Evolutionary conservation across 1,140 invertebrate genomes (phyloP).

Genomic region (Tachypleus tridentatus): DNA sequence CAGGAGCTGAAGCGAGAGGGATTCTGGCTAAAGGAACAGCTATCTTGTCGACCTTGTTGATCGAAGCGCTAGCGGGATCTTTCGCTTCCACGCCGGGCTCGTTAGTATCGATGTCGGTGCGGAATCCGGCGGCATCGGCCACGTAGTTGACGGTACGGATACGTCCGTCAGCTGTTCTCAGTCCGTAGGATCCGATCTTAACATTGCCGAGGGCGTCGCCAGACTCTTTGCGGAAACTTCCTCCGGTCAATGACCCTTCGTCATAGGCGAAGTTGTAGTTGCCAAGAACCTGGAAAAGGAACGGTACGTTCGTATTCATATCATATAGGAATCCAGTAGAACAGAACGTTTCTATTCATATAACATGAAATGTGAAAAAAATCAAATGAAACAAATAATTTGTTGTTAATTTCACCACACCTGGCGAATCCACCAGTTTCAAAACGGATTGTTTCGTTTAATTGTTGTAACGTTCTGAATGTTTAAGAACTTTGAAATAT

Average conservation of each 20-base stretch:
- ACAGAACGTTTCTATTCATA: no score
- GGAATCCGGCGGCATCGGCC: slow-evolving; percentile 18
- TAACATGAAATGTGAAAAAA: no score
- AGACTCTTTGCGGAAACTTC: slow-evolving; percentile 14
- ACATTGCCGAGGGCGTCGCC: slow-evolving; percentile 11
- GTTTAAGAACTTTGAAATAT: no score
- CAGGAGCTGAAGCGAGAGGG: no score
- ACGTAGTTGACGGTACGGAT: slow-evolving; percentile 19
- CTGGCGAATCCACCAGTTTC: no score
- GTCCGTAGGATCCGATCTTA: slow-evolving; percentile 18
- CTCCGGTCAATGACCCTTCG: slow-evolving; percentile 18
- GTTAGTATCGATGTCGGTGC: slow-evolving; percentile 18
- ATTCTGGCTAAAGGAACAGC: no score
- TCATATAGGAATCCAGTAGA: no score
- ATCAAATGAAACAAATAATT: no score
- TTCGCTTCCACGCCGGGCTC: slow-evolving; percentile 12
- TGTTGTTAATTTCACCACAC: no score
- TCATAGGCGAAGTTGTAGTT: slow-evolving; percentile 24
- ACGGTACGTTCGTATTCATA: no score
- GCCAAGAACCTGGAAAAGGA: slow-evolving; percentile 9
- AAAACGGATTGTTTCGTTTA: no score
- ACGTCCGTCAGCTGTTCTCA: slow-evolving; percentile 16
- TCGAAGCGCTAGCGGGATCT: slow-evolving; percentile 8
- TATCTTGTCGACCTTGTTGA: slow-evolving; percentile 5
- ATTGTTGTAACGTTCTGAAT: no score